Evolutionary conservation across 2,797 vertebrate genomes (phyloP), one percentile per base, ranked within the genome.

Genomic region (Synanceia verrucosa): DNA sequence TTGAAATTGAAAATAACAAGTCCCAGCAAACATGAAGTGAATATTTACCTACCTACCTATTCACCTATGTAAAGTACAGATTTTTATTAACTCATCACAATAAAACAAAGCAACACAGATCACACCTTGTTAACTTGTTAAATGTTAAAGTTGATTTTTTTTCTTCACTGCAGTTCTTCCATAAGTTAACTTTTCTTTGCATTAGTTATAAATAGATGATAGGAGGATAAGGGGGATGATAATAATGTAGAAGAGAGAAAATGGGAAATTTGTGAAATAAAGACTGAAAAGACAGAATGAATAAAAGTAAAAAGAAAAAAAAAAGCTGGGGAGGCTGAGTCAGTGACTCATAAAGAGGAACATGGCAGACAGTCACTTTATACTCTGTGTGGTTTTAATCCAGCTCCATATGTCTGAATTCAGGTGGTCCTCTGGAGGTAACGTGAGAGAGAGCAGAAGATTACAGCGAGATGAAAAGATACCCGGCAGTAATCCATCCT

Each of bases 381-480:
- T 73, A 70, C 71, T 39, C 62, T 63, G 48, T 81, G 78, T 69
- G 76, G 72, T 73, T 87, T 85, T 81, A 81, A 86, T 89, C 76
- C 76, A 43, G 66, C 60, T 78, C 59, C 71, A 68, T 67, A 70
- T 79, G 82, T 81, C 76, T 79, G 78, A 73, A 58, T 83, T 82
- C 82, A 87, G 84, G 88, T 89, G 90, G 88, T 88, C 87, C 55
- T 71, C 56, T 26, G 36, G 48, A 63, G 69, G 86, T 78, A 89
- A 90, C 82, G 62, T 47, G 80, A 91, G 82, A 79, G 80, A 91
- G 82, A 79, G 73, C 60, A 86, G 85, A 84, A 67, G 80, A 90
- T 89, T 88, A 84, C 74, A 71, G 63, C 31, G 47, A 86, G 88
- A 90, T 89, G 78, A 86, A 85, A 83, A 86, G 80, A 88, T 84